Base-by-base conservation (phyloP, 2,888 invertebrate genomes). In the Maniola hyperantus region DNA sequence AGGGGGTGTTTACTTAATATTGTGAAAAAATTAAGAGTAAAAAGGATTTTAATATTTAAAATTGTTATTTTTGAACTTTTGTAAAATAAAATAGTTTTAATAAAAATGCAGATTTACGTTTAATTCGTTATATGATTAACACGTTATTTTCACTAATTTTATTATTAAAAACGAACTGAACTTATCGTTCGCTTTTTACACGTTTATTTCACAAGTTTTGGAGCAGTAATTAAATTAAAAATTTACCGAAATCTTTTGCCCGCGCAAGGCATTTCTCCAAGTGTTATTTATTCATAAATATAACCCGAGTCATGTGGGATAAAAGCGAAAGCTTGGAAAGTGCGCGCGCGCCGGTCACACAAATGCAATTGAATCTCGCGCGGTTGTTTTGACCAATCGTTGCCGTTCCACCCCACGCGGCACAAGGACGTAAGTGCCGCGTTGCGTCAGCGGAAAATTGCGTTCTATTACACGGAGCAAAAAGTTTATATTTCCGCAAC, bases 241-340 rank as follows among this genome's bases (percentile, higher is more conserved):
- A 68, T 60, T 57, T 53, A 83, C 82, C 80, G 78, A 77, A 72
- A 72, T 63, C 69, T 74, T 72, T 72, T 73, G 68, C 70, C 61
- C 72, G 71, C 53, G 39, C 67, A 69, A 68, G 64, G 63, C 77
- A 77, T 80, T 74, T 77, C 79, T 73, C 70, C 69, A 67, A 62
- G 62, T 67, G 63, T 64, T 69, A 71, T 69, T 69, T 69, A 67
- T 71, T 69, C 11, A 78, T 81, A 68, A 66, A 68, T 72, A 71
- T 74, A 83, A 80, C 83, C 88, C 83, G 87, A 85, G 85, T 84
- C 70, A 68, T 71, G 58, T 82, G 81, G 73, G 81, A 85, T 79
- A 88, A 90, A 89, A 90, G 88, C 83, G 88, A 89, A 89, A 88
- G 83, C 82, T 82, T 80, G 87, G 90, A 90, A 87, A 89, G 89